Evolutionary conservation across 1,140 invertebrate genomes (phyloP).

Genomic region (Oreohelix idahoensis): DNA sequence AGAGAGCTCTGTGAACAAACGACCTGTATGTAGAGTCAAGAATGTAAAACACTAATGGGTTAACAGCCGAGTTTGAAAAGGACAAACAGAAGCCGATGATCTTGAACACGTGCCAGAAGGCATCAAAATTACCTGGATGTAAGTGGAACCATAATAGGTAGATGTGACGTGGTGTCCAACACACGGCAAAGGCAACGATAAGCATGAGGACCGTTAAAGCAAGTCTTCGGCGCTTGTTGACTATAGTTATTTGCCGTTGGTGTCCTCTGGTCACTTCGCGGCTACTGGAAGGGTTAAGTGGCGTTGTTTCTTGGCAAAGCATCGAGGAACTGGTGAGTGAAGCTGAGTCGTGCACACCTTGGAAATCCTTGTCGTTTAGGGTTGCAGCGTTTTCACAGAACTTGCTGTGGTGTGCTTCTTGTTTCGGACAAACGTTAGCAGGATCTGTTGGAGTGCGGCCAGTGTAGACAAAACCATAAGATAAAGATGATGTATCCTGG

Average conservation of each 20-base stretch:
- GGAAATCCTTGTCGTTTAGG: too few species aligned
- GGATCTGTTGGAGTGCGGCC: not conserved
- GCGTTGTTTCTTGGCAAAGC: not conserved
- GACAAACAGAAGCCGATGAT: slow-evolving; percentile 77
- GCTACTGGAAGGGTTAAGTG: not conserved
- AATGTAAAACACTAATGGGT: slow-evolving; percentile 91
- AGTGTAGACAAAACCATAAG: slow-evolving; percentile 21
- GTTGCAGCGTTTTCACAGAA: too few species aligned
- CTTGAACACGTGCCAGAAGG: slow-evolving; percentile 88
- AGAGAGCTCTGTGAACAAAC: slow-evolving; percentile 90
- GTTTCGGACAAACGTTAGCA: too few species aligned
- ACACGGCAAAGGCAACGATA: slow-evolving; percentile 89
- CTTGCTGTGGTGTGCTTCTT: too few species aligned
- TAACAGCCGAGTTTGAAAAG: slow-evolving; percentile 91
- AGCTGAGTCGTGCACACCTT: too few species aligned
- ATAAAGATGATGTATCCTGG: not conserved
- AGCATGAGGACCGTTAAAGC: slow-evolving; percentile 89
- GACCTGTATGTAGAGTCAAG: slow-evolving; percentile 90
- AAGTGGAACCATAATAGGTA: slow-evolving; percentile 91
- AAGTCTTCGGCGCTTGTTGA: slow-evolving; percentile 73
- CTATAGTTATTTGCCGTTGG: slow-evolving; percentile 17
- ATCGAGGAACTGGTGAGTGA: not conserved
- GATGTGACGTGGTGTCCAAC: slow-evolving; percentile 86
- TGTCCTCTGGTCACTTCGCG: not conserved
- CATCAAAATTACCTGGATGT: slow-evolving; percentile 84